Evolutionary conservation across 1,140 invertebrate species (phyloP).

Genomic region (Dendroctonus valens): DNA sequence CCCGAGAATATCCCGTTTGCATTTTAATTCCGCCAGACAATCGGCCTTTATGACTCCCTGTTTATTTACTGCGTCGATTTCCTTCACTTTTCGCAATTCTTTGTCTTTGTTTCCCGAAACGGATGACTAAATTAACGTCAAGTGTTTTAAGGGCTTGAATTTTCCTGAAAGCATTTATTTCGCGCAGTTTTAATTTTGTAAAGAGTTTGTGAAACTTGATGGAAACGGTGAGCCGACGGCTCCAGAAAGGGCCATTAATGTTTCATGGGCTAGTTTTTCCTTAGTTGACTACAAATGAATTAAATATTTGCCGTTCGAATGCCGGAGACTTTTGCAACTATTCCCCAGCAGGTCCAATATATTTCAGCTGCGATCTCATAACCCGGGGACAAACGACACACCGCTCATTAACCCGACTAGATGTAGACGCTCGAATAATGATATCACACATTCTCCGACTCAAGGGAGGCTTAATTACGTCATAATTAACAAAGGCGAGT

Average conservation of each 20-base stretch:
- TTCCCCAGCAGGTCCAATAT: too few species aligned
- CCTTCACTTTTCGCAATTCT: slow-evolving; percentile 20
- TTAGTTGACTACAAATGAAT: too few species aligned
- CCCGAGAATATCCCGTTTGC: slow-evolving; percentile 9
- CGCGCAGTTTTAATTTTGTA: slow-evolving; percentile 14
- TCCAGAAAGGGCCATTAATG: too few species aligned
- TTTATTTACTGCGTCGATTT: slow-evolving; percentile 29
- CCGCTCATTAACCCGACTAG: slow-evolving; percentile 20
- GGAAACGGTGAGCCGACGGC: too few species aligned
- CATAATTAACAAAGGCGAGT: slow-evolving; percentile 26
- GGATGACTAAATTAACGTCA: slow-evolving; percentile 31
- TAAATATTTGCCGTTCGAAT: too few species aligned
- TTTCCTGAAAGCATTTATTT: slow-evolving; percentile 14
- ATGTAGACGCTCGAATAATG: slow-evolving; percentile 16
- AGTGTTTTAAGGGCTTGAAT: slow-evolving; percentile 23
- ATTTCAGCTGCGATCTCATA: slow-evolving; percentile 6
- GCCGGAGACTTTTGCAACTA: too few species aligned
- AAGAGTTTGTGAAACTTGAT: neutral
- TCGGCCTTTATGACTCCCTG: slow-evolving; percentile 20
- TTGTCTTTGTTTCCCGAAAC: slow-evolving; percentile 27
- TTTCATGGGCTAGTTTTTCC: too few species aligned
- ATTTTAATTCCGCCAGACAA: slow-evolving; percentile 26
- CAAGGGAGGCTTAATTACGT: slow-evolving; percentile 22
- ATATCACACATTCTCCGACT: slow-evolving; percentile 19
- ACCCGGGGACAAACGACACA: slow-evolving; percentile 10